These are phyloP conservation scores for Copidosoma floridanum DNA, from an alignment of 1,140 invertebrate genomes.

Conservation along the genomic window DNA sequence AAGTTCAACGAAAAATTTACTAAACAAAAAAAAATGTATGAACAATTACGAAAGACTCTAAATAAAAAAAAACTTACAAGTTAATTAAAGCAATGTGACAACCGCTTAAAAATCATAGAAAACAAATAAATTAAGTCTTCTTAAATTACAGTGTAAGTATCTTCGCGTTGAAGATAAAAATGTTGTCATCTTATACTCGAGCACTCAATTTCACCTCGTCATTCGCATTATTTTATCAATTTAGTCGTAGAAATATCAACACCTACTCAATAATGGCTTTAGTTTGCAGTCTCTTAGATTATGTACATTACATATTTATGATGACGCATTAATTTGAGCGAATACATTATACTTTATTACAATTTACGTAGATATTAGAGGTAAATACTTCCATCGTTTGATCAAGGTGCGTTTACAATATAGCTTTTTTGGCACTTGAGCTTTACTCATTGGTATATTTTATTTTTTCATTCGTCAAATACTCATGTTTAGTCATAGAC, in stretches of 20 bases:
- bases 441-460: constrained; percentile 21
- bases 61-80: too few relatives aligned
- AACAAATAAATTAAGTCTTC: constrained; percentile 3
- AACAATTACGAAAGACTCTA: too few relatives aligned
- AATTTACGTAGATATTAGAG: constrained; percentile 21
- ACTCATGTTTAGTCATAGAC: too few relatives aligned
- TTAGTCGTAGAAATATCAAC: constrained; percentile 22
- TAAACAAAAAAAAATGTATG: too few relatives aligned
- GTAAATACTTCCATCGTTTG: constrained; percentile 30
- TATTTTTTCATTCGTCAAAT: constrained; percentile 12
- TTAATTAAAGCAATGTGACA: too few relatives aligned
- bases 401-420: constrained; percentile 19
- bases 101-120: too few relatives aligned
- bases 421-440: constrained; percentile 25
- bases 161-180: too few relatives aligned
- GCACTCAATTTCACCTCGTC: background rate
- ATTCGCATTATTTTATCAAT: background rate
- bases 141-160: background rate
- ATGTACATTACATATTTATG: constrained; percentile 24
- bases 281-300: constrained; percentile 27
- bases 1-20: too few relatives aligned
- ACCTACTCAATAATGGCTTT: constrained; percentile 16
- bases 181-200: too few relatives aligned
- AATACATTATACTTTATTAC: constrained; percentile 20
- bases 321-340: constrained; percentile 21